These are phyloP conservation scores for Tenthredo livida DNA, from an alignment of 2,888 invertebrate species.

Conservation along the genomic window DNA sequence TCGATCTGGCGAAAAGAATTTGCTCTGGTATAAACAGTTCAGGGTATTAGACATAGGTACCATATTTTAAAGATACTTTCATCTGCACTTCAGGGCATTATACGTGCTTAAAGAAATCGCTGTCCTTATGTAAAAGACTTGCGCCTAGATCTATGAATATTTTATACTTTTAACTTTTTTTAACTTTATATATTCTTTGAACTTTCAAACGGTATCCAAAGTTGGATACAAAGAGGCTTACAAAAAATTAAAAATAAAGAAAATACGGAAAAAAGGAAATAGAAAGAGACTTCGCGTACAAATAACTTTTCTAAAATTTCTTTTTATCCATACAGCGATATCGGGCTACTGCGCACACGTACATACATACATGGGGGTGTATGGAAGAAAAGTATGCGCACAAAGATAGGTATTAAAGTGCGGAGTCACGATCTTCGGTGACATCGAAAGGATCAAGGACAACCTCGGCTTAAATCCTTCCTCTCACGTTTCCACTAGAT, in stretches of 20 bases:
- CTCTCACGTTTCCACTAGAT: conserved; percentile 11
- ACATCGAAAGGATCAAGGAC: conserved; percentile 21
- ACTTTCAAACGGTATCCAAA: not conserved
- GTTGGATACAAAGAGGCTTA: not conserved
- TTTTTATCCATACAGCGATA: not conserved
- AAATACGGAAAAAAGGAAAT: not conserved
- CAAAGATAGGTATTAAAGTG: not conserved
- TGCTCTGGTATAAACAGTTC: not conserved
- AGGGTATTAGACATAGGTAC: not conserved
- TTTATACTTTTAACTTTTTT: conserved; percentile 16
- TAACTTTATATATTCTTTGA: not conserved
- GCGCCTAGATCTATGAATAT: conserved; percentile 7
- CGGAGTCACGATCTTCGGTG: conserved; percentile 19
- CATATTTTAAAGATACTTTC: not conserved
- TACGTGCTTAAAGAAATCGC: not conserved
- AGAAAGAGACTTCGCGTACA: not conserved
- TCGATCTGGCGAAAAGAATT: not conserved
- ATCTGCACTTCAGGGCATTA: not conserved
- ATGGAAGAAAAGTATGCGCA: not conserved
- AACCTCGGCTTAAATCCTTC: conserved; percentile 32
- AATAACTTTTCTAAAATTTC: not conserved
- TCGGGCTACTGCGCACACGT: not conserved
- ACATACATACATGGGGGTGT: not conserved
- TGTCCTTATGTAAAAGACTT: not conserved
- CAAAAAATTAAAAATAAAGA: not conserved